Evolutionary conservation across 2,113 vertebrate species (phyloP).

Genomic region (Catagonus wagneri): DNA sequence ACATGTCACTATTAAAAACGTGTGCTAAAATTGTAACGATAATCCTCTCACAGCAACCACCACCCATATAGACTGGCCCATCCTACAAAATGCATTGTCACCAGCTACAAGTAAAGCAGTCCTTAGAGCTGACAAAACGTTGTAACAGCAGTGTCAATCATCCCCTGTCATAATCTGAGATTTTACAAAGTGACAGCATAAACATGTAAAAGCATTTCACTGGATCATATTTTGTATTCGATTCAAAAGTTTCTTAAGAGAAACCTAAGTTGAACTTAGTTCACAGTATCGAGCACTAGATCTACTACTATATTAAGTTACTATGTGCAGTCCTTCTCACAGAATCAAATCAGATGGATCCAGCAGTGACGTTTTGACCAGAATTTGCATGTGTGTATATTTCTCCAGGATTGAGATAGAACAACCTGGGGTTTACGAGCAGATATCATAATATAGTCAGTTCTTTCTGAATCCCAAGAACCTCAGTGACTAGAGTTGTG

Average conservation of each 20-base stretch:
- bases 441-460: background rate
- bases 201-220: background rate
- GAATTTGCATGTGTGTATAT: background rate
- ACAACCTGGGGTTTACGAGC: background rate
- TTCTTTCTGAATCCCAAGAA: background rate
- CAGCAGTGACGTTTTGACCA: background rate
- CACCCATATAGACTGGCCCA: background rate
- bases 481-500: background rate
- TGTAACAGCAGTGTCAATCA: slow-evolving; percentile 1
- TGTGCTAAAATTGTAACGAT: background rate
- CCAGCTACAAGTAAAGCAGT: slow-evolving; percentile 51
- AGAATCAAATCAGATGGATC: background rate
- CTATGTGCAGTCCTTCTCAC: background rate
- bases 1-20: background rate
- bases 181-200: background rate
- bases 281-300: background rate
- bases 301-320: too few species aligned
- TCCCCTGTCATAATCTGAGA: background rate
- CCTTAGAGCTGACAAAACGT: slow-evolving; percentile 49
- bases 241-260: background rate
- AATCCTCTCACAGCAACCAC: background rate
- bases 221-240: background rate
- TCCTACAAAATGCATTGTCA: slow-evolving; percentile 12
- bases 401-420: background rate
- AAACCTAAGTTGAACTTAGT: background rate